phyloP scores from a whole-genome alignment of 2,888 invertebrate species.

The Lumbricus terrestris region DNA sequence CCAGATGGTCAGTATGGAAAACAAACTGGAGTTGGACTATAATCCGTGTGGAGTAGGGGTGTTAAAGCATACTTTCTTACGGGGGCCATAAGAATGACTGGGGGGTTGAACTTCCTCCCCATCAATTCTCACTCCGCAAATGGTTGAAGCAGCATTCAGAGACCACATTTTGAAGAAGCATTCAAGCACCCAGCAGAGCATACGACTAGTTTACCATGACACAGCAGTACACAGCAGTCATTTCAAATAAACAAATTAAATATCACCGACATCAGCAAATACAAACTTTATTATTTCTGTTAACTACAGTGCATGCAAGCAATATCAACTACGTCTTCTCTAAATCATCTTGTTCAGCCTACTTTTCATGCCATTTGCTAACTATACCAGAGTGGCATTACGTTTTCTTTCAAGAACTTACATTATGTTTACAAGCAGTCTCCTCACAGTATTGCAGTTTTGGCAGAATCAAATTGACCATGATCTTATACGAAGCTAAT shows the following conservation, averaged over 20 bases:
- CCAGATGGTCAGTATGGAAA: too few relatives aligned
- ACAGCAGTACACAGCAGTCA: too few relatives aligned
- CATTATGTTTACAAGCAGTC: not conserved
- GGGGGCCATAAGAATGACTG: too few relatives aligned
- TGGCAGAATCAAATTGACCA: not conserved
- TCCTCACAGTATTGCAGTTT: not conserved
- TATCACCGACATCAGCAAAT: not conserved
- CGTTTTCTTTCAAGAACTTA: not conserved
- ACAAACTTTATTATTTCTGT: not conserved
- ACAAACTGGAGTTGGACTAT: too few relatives aligned
- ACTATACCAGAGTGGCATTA: not conserved
- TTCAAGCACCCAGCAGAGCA: too few relatives aligned
- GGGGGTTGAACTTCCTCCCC: too few relatives aligned
- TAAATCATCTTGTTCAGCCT: not conserved
- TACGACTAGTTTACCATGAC: too few relatives aligned
- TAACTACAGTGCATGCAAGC: not conserved
- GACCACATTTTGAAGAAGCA: too few relatives aligned
- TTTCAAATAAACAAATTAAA: not conserved
- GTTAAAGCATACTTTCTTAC: too few relatives aligned
- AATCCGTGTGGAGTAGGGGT: too few relatives aligned
- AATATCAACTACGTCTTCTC: not conserved
- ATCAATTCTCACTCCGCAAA: too few relatives aligned
- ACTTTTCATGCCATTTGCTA: not conserved
- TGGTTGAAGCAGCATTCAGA: too few relatives aligned
- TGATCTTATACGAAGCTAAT: not conserved